Base-by-base conservation (phyloP, 2,113 vertebrate genomes). In the Notothenia coriiceps region DNA sequence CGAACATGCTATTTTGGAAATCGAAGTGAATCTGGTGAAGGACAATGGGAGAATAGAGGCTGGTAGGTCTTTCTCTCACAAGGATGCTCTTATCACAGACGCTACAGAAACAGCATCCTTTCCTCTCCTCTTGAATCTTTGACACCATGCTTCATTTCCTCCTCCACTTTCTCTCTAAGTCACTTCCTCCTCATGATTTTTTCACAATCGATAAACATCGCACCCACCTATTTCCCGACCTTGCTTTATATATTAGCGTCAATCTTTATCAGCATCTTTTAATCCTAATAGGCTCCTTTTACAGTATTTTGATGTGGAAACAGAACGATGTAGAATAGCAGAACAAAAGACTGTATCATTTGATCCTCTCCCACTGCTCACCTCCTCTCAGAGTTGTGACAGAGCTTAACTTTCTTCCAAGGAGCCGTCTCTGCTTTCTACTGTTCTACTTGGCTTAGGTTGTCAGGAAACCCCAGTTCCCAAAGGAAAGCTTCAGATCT, bases 141-240 rank as follows among this genome's bases (percentile, higher is more conserved):
- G 0, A 40, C 35, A 7, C 46, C 69, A 5, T 59, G 70, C 70
- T 68, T 65, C 33, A 69, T 50, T 68, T 76, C 66, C 47, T 75
- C 61, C 70, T 56, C 57, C 17, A 40, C 35, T 40, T 17, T 33
- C 22, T 57, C 51, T 75, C 73, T 82, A 49, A 86, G 61, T 88
- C 83, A 86, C 79, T 72, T 85, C 84, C 63, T 69, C 79, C 76
- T 65, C 44, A 56, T 52, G 40, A 25, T 50, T 74, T 47, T 52
- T 61, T 62, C 70, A 35, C 18, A 35, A 80, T 84, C 70, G 51
- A 84, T 80, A 77, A 22, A 47, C 51, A 76, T 70, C 54, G 74
- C 73, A 66, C 56, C 56, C 51, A 71, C 74, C 18, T 22, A 18
- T 54, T 35, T 66, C 57, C 44, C 15, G 63, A 20, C 47, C 25